Evolutionary conservation across 1,140 invertebrate species (phyloP), one percentile per base, ranked within the genome.

Genomic region (Akabosia matsudoensis): DNA sequence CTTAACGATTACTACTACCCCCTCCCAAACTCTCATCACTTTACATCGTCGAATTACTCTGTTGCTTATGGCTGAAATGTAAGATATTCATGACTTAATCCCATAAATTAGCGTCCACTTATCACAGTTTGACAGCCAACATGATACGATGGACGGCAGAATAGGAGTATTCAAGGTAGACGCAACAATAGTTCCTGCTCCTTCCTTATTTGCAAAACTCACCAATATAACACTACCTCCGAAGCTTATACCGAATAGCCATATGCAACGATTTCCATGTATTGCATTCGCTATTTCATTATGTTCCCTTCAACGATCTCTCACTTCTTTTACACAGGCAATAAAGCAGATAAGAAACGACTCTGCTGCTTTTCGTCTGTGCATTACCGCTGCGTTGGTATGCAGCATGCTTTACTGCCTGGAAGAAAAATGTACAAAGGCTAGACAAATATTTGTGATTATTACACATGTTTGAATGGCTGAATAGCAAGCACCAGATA

Each of bases 371-470:
- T 45, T 18, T 45, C 54, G 10, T 56, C n/a, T n/a, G 54, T 56
- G 54, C 54, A 56, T 56, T 56, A 56, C 54, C 22, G 54, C 24
- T 56, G 54, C 54, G 24, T 56, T 56, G 54, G 54, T 56, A 56
- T 56, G 54, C 54, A 56, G 24, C 4, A 22, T 4, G 54, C 7
- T 56, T 56, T 56, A 22, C 54, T 56, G 24, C 26, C 61, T 67
- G 61, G 61, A 67, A 67, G 30, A 30, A 67, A 67, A 67, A 67
- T n/a, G n/a, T n/a, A n/a, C n/a, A n/a, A n/a, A n/a, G n/a, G n/a
- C 7, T 18, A 45, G 26, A 67, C 31, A 24, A 67, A 67, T 67
- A 67, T 67, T 67, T 67, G 28, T 30, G n/a, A n/a, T n/a, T n/a
- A n/a, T n/a, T n/a, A n/a, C n/a, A n/a, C n/a, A n/a, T n/a, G n/a